Percentiles rank a stretch among this genome's conserved stretches.
Evolutionary conservation across 1,140 invertebrate species (phyloP).

Genomic region (Schlechtendalia chinensis): DNA sequence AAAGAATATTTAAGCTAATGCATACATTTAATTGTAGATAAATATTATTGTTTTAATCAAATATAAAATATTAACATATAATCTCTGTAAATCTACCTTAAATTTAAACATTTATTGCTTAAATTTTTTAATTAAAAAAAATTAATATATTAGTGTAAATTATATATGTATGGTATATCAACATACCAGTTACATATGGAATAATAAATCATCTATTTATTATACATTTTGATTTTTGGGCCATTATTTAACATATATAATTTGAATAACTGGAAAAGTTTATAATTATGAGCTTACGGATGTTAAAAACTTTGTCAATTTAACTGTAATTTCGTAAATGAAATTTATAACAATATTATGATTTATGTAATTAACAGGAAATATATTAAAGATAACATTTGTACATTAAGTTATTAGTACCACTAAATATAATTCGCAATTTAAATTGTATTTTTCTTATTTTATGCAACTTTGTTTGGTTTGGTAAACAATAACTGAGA

Average conservation of each 20-base stretch:
- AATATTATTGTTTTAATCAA: no score
- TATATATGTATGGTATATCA: neutral
- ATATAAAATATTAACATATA: no score
- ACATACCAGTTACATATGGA: neutral
- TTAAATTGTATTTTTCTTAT: neutral
- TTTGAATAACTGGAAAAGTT: conserved; percentile 17
- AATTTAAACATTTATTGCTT: no score
- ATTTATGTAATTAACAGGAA: conserved; percentile 41
- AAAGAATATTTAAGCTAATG: no score
- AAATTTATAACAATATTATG: conserved; percentile 8
- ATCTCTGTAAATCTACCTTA: no score
- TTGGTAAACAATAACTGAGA: neutral
- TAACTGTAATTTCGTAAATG: conserved; percentile 11
- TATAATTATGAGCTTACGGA: conserved; percentile 31
- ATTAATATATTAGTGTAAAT: no score
- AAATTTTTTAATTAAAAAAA: no score
- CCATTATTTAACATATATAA: neutral
- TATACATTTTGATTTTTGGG: neutral
- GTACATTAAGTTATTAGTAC: conserved; percentile 24
- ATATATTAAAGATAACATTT: conserved; percentile 6
- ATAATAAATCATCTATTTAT: conserved; percentile 3
- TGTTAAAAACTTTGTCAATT: conserved; percentile 43
- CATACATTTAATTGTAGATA: no score
- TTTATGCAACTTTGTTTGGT: neutral
- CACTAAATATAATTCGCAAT: neutral